Conservation (phyloP, 2,888 invertebrate genomes). For the Auanema freiburgensis region DNA sequence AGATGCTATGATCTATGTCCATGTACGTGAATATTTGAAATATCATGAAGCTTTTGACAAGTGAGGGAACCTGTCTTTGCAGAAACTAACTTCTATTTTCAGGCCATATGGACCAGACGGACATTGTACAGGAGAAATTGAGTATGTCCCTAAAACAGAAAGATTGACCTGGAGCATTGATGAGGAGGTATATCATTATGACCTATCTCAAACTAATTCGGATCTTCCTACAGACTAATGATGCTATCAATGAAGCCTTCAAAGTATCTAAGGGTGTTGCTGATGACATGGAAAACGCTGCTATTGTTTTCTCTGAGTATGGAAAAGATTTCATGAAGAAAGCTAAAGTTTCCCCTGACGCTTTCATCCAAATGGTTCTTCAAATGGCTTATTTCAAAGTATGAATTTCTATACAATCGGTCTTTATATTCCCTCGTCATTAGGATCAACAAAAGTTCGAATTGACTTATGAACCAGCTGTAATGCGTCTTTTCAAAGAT, state of each 20-base stretch:
- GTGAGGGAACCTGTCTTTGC: background rate
- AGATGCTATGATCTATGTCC: conserved; percentile 55
- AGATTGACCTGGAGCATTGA: conserved; percentile 82
- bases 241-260: conserved; percentile 46
- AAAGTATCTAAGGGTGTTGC: conserved; percentile 73
- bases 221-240: conserved; percentile 22
- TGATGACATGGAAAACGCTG: conserved; percentile 84
- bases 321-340: conserved; percentile 87
- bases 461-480: conserved; percentile 95
- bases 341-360: conserved; percentile 89
- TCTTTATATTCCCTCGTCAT: conserved; percentile 8
- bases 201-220: background rate
- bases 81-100: conserved; percentile 8
- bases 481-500: conserved; percentile 91
- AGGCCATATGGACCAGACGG: conserved; percentile 52
- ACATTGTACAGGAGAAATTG: conserved; percentile 46
- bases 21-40: conserved; percentile 58
- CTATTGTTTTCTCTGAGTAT: conserved; percentile 81
- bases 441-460: conserved; percentile 87
- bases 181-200: conserved; percentile 28
- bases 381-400: conserved; percentile 86
- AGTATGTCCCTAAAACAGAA: conserved; percentile 76
- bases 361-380: conserved; percentile 92
- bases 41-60: conserved; percentile 47
- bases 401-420: background rate